Evolutionary conservation across 2,797 vertebrate genomes (phyloP), one percentile per base, ranked within the genome.

Genomic region (Serranus cabrilla): DNA sequence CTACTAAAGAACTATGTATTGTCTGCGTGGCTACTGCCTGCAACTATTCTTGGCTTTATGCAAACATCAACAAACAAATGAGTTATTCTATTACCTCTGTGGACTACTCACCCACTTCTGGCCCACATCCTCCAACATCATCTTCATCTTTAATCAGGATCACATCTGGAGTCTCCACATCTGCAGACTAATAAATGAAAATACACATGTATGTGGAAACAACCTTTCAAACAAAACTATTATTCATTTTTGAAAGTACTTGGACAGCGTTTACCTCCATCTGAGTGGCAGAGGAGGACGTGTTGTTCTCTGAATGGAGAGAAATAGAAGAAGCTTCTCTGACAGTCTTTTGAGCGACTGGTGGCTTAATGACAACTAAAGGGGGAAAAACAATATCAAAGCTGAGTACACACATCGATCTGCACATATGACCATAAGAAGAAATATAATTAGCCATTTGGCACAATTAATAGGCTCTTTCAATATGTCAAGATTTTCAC

Each of bases 91-190:
- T 18, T 21, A 11, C 31, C 20, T 21, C 4, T 40, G 37, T 31
- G 52, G 50, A 61, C 40, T 13, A 18, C 86, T 86, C 73, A 93
- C 91, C 86, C 68, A 10, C 51, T 76, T 16, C 76, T 12, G 81
- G 37, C 2, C 13, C 80, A 59, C 88, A 90, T 70, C 57, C 84
- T 68, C 75, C 88, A 17, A 87, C n/a, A 2, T 93, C 91, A 1
- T 92, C 91, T 74, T 95, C 93, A 75, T 94, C 93, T 84, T 95
- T 94, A 73, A 95, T 94, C 59, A 94, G 81, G 58, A 94, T 94
- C 21, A 94, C 82, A 66, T 94, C 94, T 31, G 89, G 87, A 47
- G 49, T 86, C 70, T 92, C 89, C 57, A 62, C 72, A 62, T 85
- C 81, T 65, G 80, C 37, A 76, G 68, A 77, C 93, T 94, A 18